Evolutionary conservation across 2,888 invertebrate genomes (phyloP).

Genomic region (Gibbula magus): DNA sequence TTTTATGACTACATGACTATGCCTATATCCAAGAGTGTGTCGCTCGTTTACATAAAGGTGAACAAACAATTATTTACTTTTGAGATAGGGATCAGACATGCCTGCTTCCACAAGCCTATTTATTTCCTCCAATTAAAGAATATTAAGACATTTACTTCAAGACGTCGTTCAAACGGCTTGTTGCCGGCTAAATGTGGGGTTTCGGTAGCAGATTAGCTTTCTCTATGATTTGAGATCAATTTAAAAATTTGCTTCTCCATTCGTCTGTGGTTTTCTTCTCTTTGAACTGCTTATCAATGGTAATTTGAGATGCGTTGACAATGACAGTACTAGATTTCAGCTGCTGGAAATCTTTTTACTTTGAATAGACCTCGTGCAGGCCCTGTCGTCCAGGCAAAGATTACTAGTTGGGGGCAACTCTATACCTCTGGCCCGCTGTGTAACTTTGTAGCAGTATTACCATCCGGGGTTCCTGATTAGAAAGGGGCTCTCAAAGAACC

Average conservation of each 20-base stretch:
- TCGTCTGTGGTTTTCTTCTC: background rate
- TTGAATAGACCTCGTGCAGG: slow-evolving; percentile 12
- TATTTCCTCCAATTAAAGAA: slow-evolving; percentile 10
- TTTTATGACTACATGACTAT: too few relatives aligned
- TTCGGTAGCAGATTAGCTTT: background rate
- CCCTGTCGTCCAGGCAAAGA: background rate
- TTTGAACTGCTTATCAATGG: slow-evolving; percentile 13
- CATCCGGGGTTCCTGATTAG: background rate
- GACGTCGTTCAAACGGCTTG: slow-evolving; percentile 10
- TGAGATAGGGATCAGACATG: background rate
- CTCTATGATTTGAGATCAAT: slow-evolving; percentile 18
- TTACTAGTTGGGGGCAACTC: background rate
- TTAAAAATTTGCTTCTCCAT: slow-evolving; percentile 7
- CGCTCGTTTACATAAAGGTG: too few relatives aligned
- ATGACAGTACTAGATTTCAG: background rate
- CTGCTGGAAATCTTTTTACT: background rate
- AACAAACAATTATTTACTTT: background rate
- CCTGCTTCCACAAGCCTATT: background rate
- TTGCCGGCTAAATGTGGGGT: background rate
- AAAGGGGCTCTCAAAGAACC: background rate
- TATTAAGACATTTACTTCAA: background rate
- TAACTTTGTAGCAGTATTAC: slow-evolving; percentile 13
- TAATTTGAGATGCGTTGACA: slow-evolving; percentile 8
- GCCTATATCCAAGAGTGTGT: too few relatives aligned
- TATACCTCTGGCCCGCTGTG: background rate